Percentiles rank a stretch among this genome's conserved stretches.
Evolutionary conservation across 2,113 vertebrate genomes (phyloP).

Genomic region (Microcebus murinus): DNA sequence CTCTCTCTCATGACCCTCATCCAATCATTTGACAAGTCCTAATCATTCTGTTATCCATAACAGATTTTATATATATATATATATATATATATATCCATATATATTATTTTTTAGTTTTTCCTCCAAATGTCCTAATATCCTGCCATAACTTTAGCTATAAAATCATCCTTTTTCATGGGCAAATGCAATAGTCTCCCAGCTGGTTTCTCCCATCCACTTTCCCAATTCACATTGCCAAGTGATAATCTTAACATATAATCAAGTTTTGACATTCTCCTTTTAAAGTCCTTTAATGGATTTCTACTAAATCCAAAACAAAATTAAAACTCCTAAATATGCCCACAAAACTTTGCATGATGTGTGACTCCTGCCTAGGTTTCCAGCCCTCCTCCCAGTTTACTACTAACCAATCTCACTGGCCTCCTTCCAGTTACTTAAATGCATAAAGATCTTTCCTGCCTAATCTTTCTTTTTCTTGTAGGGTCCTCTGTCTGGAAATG

Average conservation of each 20-base stretch:
- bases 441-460: background rate
- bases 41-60: background rate
- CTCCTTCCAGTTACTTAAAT: background rate
- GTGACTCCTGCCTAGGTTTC: background rate
- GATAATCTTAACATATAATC: background rate
- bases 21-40: background rate
- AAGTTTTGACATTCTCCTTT: background rate
- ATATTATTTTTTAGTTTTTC: background rate
- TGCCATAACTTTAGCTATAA: background rate
- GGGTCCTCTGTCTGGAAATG: background rate
- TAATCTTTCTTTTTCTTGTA: background rate
- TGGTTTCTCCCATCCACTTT: background rate
- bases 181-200: background rate
- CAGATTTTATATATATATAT: too few species aligned
- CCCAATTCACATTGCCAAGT: background rate
- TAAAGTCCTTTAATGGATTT: background rate
- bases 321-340: background rate
- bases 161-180: background rate
- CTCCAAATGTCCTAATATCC: background rate
- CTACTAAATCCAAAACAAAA: background rate
- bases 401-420: background rate
- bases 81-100: background rate
- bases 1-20: background rate
- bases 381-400: background rate
- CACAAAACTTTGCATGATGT: background rate